Conservation (phyloP, 1,140 invertebrate species). For the Lepidotrigona ventralis region DNA sequence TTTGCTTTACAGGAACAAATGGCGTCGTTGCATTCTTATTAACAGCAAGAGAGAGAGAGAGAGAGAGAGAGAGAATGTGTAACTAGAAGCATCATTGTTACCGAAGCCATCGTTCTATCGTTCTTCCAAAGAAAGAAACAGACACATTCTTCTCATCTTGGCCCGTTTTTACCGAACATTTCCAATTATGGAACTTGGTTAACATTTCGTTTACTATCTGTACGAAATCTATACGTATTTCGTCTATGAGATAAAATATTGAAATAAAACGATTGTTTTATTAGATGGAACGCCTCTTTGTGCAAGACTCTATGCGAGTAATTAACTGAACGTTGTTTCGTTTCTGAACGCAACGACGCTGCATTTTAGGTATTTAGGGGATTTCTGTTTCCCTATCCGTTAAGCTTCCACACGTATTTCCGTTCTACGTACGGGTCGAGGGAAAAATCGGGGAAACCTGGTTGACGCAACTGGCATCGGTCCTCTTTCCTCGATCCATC, state of each 20-base stretch:
- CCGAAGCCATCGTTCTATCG: neutral
- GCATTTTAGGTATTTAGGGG: no score
- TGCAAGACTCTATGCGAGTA: no score
- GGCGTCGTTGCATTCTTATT: conserved; percentile 17
- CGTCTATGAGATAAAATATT: no score
- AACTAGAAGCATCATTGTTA: neutral
- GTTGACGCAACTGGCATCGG: neutral
- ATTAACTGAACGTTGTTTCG: no score
- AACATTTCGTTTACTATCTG: no score
- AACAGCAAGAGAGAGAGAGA: neutral
- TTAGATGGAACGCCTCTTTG: no score
- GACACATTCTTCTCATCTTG: neutral
- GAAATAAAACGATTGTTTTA: no score
- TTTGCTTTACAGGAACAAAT: conserved; percentile 3
- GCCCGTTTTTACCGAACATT: neutral
- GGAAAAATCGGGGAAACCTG: no score
- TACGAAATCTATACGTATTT: no score
- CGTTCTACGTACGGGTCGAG: neutral
- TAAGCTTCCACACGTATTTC: neutral
- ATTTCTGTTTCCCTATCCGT: neutral
- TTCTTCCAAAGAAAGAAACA: neutral
- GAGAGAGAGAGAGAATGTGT: neutral
- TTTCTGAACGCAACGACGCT: no score
- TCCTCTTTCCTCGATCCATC: neutral
- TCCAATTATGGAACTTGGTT: neutral